Base-by-base conservation (phyloP, 2,888 invertebrate genomes). In the Steinernema hermaphroditum region DNA sequence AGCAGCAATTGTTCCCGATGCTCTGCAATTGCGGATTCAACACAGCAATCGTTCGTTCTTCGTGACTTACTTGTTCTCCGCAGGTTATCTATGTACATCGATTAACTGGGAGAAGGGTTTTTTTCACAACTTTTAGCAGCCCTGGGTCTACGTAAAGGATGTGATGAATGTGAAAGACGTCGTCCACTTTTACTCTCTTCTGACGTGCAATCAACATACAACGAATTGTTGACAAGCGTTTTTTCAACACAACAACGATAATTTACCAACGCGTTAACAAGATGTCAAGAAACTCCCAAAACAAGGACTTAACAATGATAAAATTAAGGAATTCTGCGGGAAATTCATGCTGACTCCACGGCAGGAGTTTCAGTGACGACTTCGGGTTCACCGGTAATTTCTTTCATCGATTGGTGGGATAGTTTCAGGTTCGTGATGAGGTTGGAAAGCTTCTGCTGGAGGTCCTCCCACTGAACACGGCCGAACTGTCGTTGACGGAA, bases 401-500 rank as follows among this genome's bases (percentile, higher is more conserved):
- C 78, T 41, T 78, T 73, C 44, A 84, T 76, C 62, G 81, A 80
- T 68, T 75, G 74, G 73, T 83, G 80, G 6, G 83, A 76, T 27
- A 72, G 70, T 68, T 82, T 82, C 71, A 84, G 70, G 69, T 80
- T 81, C 19, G 77, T 73, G 71, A 84, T 80, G 49, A 84, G 77
- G 2, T 74, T 73, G 24, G 72, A 71, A n/a, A 83, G 76, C 16
- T 80, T 79, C 44, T 78, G 76, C 71, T 82, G 79, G 9, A 82
- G 72, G 24, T 70, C 54, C 29, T 74, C 72, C 85, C 85, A 85
- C 72, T 85, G 83, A 8, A 81, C 79, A 6, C 79, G 73, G 44
- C 81, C 84, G 75, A 85, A 85, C 50, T 76, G 71, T 68, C 85
- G 80, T 69, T 83, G 82, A 69, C 84, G 82, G 74, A 78, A 82